These are phyloP conservation scores for Pseudomugil gertrudae DNA, from an alignment of 2,797 vertebrate genomes.

Conservation along the genomic window DNA sequence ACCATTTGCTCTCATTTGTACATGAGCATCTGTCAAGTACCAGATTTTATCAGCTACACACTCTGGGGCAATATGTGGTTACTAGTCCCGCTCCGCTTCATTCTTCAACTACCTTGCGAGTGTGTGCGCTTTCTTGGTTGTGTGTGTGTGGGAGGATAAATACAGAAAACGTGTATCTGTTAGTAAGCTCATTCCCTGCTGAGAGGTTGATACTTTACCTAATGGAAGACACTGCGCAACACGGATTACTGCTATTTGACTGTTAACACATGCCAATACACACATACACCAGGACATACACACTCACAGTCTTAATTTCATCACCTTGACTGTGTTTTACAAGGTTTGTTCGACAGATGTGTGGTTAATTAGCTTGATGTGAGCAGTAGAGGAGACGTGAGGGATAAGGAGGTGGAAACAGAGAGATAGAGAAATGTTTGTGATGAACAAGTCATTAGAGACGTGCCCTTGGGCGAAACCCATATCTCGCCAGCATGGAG, in stretches of 20 bases:
- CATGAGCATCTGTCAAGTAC: constrained; percentile 59
- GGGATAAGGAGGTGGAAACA: constrained; percentile 35
- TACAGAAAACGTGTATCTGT: constrained; percentile 65
- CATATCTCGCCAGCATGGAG: constrained; percentile 22
- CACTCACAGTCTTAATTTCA: constrained; percentile 64
- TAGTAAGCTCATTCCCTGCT: constrained; percentile 72
- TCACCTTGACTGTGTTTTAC: constrained; percentile 72
- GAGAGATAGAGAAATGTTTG: constrained; percentile 38
- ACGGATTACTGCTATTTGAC: constrained; percentile 74
- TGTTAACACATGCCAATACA: constrained; percentile 53
- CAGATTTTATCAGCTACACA: constrained; percentile 52
- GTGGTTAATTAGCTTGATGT: constrained; percentile 72
- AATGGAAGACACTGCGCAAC: constrained; percentile 71
- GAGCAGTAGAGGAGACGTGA: constrained; percentile 50
- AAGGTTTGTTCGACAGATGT: constrained; percentile 75
- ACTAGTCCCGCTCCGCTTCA: constrained; percentile 29
- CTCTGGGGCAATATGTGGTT: constrained; percentile 51
- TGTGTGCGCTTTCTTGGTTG: constrained; percentile 13
- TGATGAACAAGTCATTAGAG: constrained; percentile 52
- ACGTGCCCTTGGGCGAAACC: constrained; percentile 37
- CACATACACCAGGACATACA: constrained; percentile 8
- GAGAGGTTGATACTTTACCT: constrained; percentile 67
- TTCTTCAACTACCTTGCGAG: constrained; percentile 20
- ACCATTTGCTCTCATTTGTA: constrained; percentile 60
- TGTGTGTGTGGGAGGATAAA: constrained; percentile 53